Evolutionary conservation across 2,888 invertebrate genomes (phyloP), one percentile per base, ranked within the genome.

Genomic region (Synergus gifuensis): DNA sequence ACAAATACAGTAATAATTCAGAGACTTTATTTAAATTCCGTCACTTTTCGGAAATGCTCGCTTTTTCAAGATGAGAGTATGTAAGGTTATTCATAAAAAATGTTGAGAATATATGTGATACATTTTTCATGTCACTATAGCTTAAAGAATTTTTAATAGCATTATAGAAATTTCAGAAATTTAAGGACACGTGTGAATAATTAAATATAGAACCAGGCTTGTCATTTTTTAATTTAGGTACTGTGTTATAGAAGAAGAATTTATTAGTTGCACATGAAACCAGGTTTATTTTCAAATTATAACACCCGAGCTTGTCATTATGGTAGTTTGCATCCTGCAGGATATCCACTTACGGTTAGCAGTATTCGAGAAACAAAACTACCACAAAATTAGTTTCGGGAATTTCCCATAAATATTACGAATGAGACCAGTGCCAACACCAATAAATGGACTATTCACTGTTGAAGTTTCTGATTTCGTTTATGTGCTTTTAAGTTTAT

Each of bases 351-450:
- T 67, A 46, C 44, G 67, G 67, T 67, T 22, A 67, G 67, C 67
- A 67, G 67, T 67, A 67, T 44, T 44, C 67, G 18, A 67, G 60
- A 60, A 22, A 60, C 60, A 60, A 60, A 22, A 22, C 60, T 60
- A 67, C 67, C 67, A 67, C 67, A 42, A 67, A 67, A 67, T 67
- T 67, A 22, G 67, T 67, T 67, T 67, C 46, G 67, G 44, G 67
- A 67, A 46, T 67, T 67, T 44, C 46, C 2, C 44, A 18, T 44
- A 40, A n/a, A 66, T n/a, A 9, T n/a, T 36, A 67, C 8, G 22
- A 44, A 44, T 44, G 42, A 22, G 11, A 7, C 22, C 44, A 22
- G 60, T 22, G 44, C 12, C 22, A 44, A 44, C 12, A 67, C 44
- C 66, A 42, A 44, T 67, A 44, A 2, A 42, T 67, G 18, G n/a